These are phyloP conservation scores for Caenorhabditis elegans DNA, from an alignment of 1,140 invertebrate species.

Conservation along the genomic window DNA sequence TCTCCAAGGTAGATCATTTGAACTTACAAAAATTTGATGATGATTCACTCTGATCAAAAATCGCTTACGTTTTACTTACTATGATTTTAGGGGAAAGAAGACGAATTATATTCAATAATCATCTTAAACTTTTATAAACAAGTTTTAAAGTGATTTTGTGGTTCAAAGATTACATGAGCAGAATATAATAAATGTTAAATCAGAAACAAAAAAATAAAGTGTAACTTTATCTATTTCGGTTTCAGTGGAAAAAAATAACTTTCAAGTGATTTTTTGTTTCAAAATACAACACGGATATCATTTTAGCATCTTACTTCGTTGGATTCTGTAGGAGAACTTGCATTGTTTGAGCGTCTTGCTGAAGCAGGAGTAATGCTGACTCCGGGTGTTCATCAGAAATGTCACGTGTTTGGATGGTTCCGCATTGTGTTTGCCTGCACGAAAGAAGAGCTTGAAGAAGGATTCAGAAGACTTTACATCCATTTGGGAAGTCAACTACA, in stretches of 20 bases:
- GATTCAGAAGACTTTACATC: constrained; percentile 1
- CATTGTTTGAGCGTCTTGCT: background rate
- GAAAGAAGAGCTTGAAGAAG: constrained; percentile 35
- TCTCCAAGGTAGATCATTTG: background rate
- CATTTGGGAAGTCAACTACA: background rate
- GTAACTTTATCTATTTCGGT: no score
- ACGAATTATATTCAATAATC: no score
- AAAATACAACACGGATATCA: no score
- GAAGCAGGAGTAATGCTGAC: background rate
- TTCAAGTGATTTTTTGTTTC: no score
- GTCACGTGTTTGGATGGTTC: constrained; percentile 30
- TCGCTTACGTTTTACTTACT: background rate
- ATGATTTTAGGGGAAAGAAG: no score
- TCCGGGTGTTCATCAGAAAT: constrained; percentile 29
- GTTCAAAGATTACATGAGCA: no score
- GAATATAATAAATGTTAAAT: no score
- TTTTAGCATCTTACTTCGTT: constrained; percentile 4
- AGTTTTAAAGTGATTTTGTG: no score
- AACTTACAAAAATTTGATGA: background rate
- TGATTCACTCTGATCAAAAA: no score
- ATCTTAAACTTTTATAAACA: no score
- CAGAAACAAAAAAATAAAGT: no score
- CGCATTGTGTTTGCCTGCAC: constrained; percentile 38
- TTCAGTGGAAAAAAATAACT: no score
- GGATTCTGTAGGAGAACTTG: background rate